Evolutionary conservation across 2,888 invertebrate species (phyloP), one percentile per base, ranked within the genome.

Genomic region (Eristalis tenax): DNA sequence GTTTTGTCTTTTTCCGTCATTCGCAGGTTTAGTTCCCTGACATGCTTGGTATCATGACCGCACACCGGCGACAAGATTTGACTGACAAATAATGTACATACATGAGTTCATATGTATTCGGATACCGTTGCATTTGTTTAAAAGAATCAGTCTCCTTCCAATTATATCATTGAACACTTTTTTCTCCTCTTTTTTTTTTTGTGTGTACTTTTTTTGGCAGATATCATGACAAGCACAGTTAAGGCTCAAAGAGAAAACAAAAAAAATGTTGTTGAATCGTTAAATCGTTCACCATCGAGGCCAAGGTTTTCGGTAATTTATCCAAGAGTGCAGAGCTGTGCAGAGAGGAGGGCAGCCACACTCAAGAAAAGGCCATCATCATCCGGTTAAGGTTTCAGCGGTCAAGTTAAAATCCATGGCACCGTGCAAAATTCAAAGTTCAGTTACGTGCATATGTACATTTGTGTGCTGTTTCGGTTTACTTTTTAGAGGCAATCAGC

Each of bases 301-400:
- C 85, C 85, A 85, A 85, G 85, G 85, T 77, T 85, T 83, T 57
- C 40, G 76, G 81, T 68, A 77, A 74, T 71, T 68, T 77, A 82
- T 70, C 76, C 82, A 70, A 50, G 50, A 50, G 18, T 50, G 15
- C 15, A 11, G 15, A 32, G 59, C 61, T 28, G 74, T 65, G 70
- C 22, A 71, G 43, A 71, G n/a, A 50, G 43, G 65, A 82, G 50
- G 50, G 18, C 50, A 4, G 6, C 10, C 43, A 59, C 74, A 76
- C 22, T 11, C 10, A 66, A 73, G 63, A 81, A 85, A 82, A 82
- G 82, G 73, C 85, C 85, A 82, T 82, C 77, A 73, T 68, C 77
- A 73, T 73, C 77, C 82, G 85, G 77, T 77, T 82, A 82, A 81
- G 85, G 85, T 82, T 76, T 76, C 66, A 22, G 66, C 4, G 57